Conservation (phyloP, 2,888 invertebrate species). For the Lydus trimaculatus region DNA sequence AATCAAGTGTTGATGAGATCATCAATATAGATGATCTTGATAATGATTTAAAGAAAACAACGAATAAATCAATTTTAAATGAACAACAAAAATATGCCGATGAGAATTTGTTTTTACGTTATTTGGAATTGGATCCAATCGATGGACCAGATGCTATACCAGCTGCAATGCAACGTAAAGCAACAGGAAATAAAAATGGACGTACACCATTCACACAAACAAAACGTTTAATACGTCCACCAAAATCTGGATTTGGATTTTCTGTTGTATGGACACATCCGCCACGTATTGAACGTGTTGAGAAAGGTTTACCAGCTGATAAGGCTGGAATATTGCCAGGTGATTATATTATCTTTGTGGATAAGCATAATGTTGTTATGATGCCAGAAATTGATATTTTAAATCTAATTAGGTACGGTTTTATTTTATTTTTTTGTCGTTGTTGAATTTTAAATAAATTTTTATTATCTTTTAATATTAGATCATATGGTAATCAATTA, state of each 20-base stretch:
- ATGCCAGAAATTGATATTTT: conserved; percentile 77
- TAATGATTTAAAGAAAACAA: conserved; percentile 48
- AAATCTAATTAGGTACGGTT: conserved; percentile 64
- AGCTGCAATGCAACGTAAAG: conserved; percentile 63
- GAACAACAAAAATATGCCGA: conserved; percentile 72
- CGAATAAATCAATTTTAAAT: conserved; percentile 49
- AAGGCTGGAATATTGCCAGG: conserved; percentile 83
- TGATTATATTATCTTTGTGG: conserved; percentile 88
- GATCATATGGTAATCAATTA: conserved; percentile 75
- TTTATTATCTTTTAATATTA: conserved; percentile 44
- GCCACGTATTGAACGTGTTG: conserved; percentile 84
- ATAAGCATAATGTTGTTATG: conserved; percentile 85
- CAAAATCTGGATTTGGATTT: conserved; percentile 76
- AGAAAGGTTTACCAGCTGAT: conserved; percentile 82
- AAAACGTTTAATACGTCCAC: conserved; percentile 64
- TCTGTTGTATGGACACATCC: conserved; percentile 91
- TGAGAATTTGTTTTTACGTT: conserved; percentile 73
- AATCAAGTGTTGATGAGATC: conserved; percentile 60
- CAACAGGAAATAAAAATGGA: conserved; percentile 66
- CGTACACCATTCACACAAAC: conserved; percentile 86
- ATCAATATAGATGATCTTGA: conserved; percentile 54
- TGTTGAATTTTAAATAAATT: background rate
- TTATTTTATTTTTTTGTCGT: background rate
- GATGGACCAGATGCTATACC: conserved; percentile 70
- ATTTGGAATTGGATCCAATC: conserved; percentile 81